Conservation (phyloP, 2,797 vertebrate species). For the Synaphobranchus kaupii region DNA sequence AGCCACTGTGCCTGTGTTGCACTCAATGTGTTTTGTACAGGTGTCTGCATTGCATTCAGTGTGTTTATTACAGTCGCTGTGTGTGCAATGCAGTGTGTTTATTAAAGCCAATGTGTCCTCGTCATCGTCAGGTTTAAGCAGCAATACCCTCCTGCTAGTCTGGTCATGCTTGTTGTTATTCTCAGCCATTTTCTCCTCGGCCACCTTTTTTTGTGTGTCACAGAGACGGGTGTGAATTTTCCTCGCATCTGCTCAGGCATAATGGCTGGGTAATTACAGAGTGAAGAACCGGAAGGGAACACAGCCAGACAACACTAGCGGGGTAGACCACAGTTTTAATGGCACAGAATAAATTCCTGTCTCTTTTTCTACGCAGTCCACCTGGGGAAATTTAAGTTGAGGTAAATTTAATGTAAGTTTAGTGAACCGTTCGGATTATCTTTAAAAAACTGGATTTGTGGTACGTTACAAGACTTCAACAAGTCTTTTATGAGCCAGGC, state of each 20-base stretch:
- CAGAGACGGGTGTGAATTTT: neutral
- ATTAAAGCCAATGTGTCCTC: neutral
- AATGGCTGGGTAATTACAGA: slow-evolving; percentile 14
- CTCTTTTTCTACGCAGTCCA: neutral
- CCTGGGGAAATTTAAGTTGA: neutral
- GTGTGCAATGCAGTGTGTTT: neutral
- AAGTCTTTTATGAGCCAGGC: neutral
- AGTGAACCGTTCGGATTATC: neutral
- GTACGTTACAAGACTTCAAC: neutral
- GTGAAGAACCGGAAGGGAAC: neutral
- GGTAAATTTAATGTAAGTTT: too few species aligned
- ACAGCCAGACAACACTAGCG: neutral
- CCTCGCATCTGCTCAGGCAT: neutral
- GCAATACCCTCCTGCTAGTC: neutral
- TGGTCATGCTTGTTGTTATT: neutral
- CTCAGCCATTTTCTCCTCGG: neutral
- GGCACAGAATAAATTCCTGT: neutral
- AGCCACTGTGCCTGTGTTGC: neutral
- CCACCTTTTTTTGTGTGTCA: neutral
- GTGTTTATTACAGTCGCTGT: neutral
- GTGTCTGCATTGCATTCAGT: neutral
- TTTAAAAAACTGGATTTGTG: neutral
- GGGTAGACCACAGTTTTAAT: neutral
- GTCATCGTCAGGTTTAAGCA: neutral
- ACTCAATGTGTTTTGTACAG: too few species aligned